These are phyloP conservation scores for Cyprinodon diabolis DNA, from an alignment of 2,797 vertebrate species.

Conservation along the genomic window DNA sequence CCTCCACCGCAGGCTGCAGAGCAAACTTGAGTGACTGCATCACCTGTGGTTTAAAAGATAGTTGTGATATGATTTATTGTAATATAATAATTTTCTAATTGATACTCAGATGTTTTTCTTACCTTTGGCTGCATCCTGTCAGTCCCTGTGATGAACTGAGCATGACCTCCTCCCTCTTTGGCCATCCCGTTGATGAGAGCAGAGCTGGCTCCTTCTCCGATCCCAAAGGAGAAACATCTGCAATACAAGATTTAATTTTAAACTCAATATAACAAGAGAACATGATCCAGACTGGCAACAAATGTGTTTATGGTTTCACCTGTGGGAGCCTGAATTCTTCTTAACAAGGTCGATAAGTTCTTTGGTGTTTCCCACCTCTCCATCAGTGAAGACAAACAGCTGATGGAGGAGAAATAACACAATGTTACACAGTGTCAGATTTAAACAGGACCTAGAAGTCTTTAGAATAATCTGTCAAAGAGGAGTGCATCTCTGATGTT, in stretches of 20 bases:
- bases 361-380: constrained; percentile 77
- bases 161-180: constrained; percentile 76
- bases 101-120: background rate
- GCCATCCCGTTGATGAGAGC: constrained; percentile 86
- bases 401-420: constrained; percentile 35
- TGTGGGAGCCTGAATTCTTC: constrained; percentile 70
- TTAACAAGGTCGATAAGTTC: constrained; percentile 72
- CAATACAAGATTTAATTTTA: background rate
- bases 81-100: background rate
- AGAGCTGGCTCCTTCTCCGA: constrained; percentile 86
- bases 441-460: no score
- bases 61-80: background rate
- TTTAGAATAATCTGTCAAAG: no score
- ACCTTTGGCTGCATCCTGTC: constrained; percentile 4
- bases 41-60: background rate
- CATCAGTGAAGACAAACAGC: constrained; percentile 85
- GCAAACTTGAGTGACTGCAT: constrained; percentile 60
- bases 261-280: background rate
- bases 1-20: no score
- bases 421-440: background rate
- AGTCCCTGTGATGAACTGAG: constrained; percentile 84
- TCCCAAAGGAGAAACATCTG: constrained; percentile 41
- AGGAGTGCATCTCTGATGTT: no score
- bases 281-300: background rate
- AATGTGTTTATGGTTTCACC: constrained; percentile 59